Conservation (phyloP, 2,113 vertebrate genomes). For the Pseudopipra pipra region DNA sequence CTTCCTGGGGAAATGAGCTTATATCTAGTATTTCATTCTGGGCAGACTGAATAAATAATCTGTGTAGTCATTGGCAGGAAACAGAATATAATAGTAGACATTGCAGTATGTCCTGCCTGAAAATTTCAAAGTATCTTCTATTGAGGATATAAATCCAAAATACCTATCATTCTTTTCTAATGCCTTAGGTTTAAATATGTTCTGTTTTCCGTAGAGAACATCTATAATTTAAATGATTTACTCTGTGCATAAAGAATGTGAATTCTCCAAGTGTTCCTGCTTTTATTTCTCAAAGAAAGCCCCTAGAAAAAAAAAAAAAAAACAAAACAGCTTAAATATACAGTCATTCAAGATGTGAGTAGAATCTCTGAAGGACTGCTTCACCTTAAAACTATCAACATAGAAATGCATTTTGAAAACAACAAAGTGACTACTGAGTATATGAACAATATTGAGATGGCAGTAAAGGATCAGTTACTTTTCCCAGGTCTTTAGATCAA, state of each 20-base stretch:
- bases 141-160: constrained; percentile 36
- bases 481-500: neutral
- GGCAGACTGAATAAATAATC: constrained; percentile 27
- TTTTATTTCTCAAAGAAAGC: constrained; percentile 56
- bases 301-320: neutral
- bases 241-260: neutral
- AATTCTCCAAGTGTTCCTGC: constrained; percentile 17
- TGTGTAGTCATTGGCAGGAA: neutral
- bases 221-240: constrained; percentile 56
- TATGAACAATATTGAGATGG: neutral
- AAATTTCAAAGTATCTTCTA: constrained; percentile 37
- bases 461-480: constrained; percentile 6
- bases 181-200: neutral
- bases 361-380: constrained; percentile 16
- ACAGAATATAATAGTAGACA: neutral
- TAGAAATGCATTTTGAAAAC: constrained; percentile 5
- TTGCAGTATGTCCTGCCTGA: constrained; percentile 9
- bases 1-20: neutral
- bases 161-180: constrained; percentile 38
- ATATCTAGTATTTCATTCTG: neutral
- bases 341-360: neutral
- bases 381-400: constrained; percentile 35
- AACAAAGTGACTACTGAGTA: neutral
- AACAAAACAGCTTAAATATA: neutral
- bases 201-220: constrained; percentile 4